Conservation (phyloP, 2,888 invertebrate species). For the Ectemnius cavifrons region DNA sequence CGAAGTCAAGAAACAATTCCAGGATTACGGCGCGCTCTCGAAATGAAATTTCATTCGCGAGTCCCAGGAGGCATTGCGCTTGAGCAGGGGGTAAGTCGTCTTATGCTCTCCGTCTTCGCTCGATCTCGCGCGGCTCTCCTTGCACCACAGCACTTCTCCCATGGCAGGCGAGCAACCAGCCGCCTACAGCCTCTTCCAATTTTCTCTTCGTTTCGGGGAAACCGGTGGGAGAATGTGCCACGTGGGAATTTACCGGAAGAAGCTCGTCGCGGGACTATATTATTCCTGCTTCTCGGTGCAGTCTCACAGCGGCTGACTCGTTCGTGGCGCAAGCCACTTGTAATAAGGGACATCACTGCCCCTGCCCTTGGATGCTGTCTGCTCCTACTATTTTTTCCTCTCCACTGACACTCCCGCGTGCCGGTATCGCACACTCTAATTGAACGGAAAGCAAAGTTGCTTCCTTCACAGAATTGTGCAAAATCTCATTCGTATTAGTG, state of each 20-base stretch:
- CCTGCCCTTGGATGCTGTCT: conserved; percentile 30
- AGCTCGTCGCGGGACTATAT: conserved; percentile 65
- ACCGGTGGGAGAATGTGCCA: conserved; percentile 56
- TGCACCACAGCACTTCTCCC: conserved; percentile 22
- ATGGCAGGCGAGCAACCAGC: conserved; percentile 50
- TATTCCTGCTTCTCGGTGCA: conserved; percentile 53
- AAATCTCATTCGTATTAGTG: no score
- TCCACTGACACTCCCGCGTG: conserved; percentile 17
- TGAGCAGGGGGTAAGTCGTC: conserved; percentile 36
- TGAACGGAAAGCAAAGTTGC: conserved; percentile 25
- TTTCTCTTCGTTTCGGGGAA: conserved; percentile 79
- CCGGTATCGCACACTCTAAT: conserved; percentile 2
- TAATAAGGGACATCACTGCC: conserved; percentile 31
- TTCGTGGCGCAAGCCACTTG: conserved; percentile 23
- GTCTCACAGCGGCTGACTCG: conserved; percentile 9
- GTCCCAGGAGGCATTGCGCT: conserved; percentile 59
- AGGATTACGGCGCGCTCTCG: conserved; percentile 64
- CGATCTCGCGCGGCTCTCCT: conserved; percentile 31
- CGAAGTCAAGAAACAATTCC: conserved; percentile 71
- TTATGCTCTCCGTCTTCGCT: conserved; percentile 13
- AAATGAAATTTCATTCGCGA: conserved; percentile 71
- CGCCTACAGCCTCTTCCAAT: conserved; percentile 76
- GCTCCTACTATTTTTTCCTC: conserved; percentile 15
- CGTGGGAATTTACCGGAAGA: conserved; percentile 60
- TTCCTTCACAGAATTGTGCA: background rate